Conservation (phyloP, 30 jellyfish, hydroid and myxozoan species). For the Hydra vulgaris region DNA sequence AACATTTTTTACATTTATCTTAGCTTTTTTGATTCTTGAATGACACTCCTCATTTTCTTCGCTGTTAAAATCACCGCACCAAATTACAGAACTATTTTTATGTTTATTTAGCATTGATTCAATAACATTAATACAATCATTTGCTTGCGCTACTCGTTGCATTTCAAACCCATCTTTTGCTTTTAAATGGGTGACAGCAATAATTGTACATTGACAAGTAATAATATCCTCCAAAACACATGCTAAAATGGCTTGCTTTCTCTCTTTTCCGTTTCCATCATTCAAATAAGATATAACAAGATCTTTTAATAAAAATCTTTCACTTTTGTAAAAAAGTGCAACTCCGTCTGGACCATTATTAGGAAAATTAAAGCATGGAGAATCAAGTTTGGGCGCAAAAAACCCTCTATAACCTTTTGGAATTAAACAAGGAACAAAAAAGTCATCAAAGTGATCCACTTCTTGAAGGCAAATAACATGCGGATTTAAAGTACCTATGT, state of each 20-base stretch:
- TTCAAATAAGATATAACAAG: slow-evolving; percentile 23
- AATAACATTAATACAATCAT: slow-evolving; percentile 13
- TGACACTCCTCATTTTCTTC: slow-evolving; percentile 41
- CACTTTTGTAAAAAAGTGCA: slow-evolving; percentile 38
- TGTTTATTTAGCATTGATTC: slow-evolving; percentile 9
- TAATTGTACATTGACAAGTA: slow-evolving; percentile 14
- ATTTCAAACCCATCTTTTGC: slow-evolving; percentile 68
- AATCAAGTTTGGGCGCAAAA: slow-evolving; percentile 53
- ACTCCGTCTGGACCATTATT: slow-evolving; percentile 90
- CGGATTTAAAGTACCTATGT: slow-evolving; percentile 26
- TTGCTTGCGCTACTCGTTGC: slow-evolving; percentile 54
- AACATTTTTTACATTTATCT: slow-evolving; percentile 34
- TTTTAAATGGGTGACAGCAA: slow-evolving; percentile 60
- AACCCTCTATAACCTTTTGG: slow-evolving; percentile 39
- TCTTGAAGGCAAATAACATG: slow-evolving; percentile 72
- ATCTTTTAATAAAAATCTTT: slow-evolving; percentile 21
- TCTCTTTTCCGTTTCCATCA: slow-evolving; percentile 32
- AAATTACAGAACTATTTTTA: slow-evolving; percentile 26
- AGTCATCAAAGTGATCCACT: slow-evolving; percentile 75
- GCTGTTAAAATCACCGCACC: slow-evolving; percentile 85
- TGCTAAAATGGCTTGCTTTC: slow-evolving; percentile 49
- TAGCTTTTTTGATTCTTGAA: slow-evolving; percentile 12
- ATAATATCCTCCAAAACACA: slow-evolving; percentile 25
- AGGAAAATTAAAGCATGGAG: slow-evolving; percentile 53
- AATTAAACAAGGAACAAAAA: slow-evolving; percentile 38